Percentiles rank a stretch among this genome's conserved stretches.
Evolutionary conservation across 2,113 vertebrate genomes (phyloP).

Genomic region (Hydropotes inermis): DNA sequence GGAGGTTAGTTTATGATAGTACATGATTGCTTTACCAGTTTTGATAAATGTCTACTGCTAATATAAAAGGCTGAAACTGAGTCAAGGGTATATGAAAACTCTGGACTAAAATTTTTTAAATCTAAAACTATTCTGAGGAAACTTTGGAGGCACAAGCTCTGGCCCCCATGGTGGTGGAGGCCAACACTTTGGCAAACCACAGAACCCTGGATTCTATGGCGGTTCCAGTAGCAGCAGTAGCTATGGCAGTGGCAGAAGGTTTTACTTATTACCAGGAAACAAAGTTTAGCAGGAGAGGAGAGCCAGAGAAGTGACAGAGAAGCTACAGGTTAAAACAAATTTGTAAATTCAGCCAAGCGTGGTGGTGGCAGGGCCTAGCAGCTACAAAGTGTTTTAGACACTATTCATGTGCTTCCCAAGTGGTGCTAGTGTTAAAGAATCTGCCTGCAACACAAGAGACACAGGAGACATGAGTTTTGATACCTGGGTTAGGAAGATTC

Average conservation of each 20-base stretch:
- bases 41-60: neutral
- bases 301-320: constrained; percentile 94
- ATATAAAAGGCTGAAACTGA: neutral
- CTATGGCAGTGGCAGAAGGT: neutral
- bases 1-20: neutral
- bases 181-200: neutral
- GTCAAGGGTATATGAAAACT: neutral
- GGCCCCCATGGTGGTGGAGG: neutral
- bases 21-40: neutral
- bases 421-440: neutral
- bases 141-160: neutral
- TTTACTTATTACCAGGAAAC: constrained; percentile 84
- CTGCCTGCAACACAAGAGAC: neutral
- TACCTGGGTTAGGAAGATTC: neutral
- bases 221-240: neutral
- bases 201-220: neutral
- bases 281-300: constrained; percentile 95
- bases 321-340: constrained; percentile 94
- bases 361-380: constrained; percentile 92
- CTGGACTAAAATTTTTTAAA: neutral
- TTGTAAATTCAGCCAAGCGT: constrained; percentile 92
- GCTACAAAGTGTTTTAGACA: constrained; percentile 84
- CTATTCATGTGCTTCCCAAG: constrained; percentile 61
- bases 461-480: neutral
- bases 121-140: neutral